These are phyloP conservation scores for Nephrotoma appendiculata DNA, from an alignment of 2,888 invertebrate species.

Conservation along the genomic window DNA sequence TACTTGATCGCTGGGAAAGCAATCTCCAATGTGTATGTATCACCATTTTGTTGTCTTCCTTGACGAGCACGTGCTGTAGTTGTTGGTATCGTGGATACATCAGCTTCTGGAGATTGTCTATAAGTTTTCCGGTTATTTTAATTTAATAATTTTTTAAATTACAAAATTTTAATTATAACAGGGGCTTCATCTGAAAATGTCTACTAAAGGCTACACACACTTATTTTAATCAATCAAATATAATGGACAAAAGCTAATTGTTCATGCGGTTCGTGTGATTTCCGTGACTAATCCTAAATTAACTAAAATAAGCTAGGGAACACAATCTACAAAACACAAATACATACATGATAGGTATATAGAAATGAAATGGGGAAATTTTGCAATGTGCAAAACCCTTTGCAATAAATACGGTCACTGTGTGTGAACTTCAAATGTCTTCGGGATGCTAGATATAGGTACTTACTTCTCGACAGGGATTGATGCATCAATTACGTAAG, in stretches of 20 bases:
- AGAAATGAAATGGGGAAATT: neutral
- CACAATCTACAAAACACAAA: neutral
- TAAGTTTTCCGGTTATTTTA: neutral
- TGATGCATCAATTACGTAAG: constrained; percentile 66
- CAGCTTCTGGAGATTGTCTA: neutral
- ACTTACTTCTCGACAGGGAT: constrained; percentile 81
- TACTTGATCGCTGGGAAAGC: constrained; percentile 87
- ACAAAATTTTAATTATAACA: neutral
- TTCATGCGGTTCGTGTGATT: neutral
- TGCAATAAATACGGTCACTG: neutral
- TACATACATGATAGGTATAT: neutral
- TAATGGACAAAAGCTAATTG: neutral
- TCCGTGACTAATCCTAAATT: neutral
- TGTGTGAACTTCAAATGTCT: neutral
- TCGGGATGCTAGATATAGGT: neutral
- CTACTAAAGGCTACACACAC: neutral
- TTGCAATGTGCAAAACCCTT: neutral
- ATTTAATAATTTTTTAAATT: neutral
- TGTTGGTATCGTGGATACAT: neutral
- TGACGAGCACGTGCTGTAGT: constrained; percentile 38
- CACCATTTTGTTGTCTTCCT: constrained; percentile 67
- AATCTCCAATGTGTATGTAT: constrained; percentile 83
- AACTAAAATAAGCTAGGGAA: neutral
- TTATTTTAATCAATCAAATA: neutral
- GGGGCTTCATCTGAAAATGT: neutral